Percentiles rank a stretch among this genome's conserved stretches.
phyloP scores from a whole-genome alignment of 1,140 invertebrate species.

The Drosophila auraria region DNA sequence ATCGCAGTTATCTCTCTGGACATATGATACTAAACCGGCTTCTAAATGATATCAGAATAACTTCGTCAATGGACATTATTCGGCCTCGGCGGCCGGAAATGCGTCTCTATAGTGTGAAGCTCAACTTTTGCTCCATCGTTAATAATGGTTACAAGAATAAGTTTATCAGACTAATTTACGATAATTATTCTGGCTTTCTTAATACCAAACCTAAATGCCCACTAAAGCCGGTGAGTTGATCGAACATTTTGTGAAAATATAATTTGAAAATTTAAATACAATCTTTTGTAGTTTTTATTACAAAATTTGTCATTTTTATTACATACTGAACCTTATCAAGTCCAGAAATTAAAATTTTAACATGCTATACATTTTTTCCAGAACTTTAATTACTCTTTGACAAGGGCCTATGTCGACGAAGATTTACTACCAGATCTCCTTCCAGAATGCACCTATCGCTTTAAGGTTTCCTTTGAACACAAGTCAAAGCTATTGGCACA shows the following conservation, averaged over 20 bases:
- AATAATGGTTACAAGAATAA: conserved; percentile 59
- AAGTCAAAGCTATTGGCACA: conserved; percentile 45
- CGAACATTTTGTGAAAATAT: not conserved
- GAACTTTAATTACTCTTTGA: conserved; percentile 60
- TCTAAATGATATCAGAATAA: conserved; percentile 37
- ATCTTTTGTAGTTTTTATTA: not conserved
- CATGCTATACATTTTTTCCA: not conserved
- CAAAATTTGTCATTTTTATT: too few species aligned
- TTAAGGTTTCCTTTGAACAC: conserved; percentile 38
- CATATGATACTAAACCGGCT: conserved; percentile 39
- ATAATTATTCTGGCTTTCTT: conserved; percentile 42
- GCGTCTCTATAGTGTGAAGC: conserved; percentile 54
- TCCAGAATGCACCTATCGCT: conserved; percentile 54
- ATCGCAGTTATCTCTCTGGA: conserved; percentile 64
- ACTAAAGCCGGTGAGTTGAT: conserved; percentile 47
- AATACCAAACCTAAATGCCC: conserved; percentile 48
- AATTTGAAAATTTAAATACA: not conserved
- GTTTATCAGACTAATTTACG: conserved; percentile 48
- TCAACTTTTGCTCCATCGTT: conserved; percentile 52
- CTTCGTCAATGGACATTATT: conserved; percentile 42
- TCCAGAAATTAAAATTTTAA: too few species aligned
- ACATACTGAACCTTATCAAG: too few species aligned
- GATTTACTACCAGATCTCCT: conserved; percentile 40
- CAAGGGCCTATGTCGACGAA: conserved; percentile 56
- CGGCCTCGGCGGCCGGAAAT: conserved; percentile 29